Conservation (phyloP, 2,113 vertebrate species). For the Rhipidura dahli region DNA sequence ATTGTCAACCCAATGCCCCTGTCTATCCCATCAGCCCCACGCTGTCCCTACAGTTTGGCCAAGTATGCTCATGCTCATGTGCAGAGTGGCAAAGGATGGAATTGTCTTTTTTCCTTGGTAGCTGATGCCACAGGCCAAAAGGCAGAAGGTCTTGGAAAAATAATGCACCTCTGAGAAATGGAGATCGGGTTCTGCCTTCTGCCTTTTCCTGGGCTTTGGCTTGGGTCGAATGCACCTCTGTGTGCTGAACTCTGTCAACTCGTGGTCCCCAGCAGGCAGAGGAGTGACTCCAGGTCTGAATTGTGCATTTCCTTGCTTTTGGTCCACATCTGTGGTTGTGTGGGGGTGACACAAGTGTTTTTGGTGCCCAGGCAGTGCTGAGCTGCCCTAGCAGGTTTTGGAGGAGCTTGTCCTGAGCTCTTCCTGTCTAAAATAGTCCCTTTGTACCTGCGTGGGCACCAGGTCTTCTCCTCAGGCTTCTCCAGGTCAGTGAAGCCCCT, state of each 20-base stretch:
- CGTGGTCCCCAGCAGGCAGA: background rate
- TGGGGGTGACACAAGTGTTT: background rate
- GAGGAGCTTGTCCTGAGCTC: background rate
- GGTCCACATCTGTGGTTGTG: background rate
- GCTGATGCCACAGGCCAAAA: background rate
- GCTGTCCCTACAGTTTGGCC: background rate
- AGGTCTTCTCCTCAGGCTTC: background rate
- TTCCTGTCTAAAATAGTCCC: background rate
- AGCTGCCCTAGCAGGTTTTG: background rate
- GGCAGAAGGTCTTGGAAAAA: background rate
- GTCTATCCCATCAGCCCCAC: background rate
- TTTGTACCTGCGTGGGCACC: background rate
- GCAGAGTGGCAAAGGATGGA: background rate
- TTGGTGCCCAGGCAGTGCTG: background rate
- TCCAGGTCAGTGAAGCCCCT: background rate
- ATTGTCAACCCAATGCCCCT: background rate
- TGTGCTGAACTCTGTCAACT: background rate
- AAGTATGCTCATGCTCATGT: fast-evolving
- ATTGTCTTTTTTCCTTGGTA: background rate
- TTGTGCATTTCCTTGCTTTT: background rate
- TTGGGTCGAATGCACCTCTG: background rate
- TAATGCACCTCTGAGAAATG: background rate
- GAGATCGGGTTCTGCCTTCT: background rate
- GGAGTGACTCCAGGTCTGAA: background rate
- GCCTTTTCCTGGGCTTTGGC: background rate